A percentile compares a stretch with the other conserved stretches of the same genome.
phyloP scores from a whole-genome alignment of 2,888 invertebrate genomes.

The Phoenoteleia sp. region DNA sequence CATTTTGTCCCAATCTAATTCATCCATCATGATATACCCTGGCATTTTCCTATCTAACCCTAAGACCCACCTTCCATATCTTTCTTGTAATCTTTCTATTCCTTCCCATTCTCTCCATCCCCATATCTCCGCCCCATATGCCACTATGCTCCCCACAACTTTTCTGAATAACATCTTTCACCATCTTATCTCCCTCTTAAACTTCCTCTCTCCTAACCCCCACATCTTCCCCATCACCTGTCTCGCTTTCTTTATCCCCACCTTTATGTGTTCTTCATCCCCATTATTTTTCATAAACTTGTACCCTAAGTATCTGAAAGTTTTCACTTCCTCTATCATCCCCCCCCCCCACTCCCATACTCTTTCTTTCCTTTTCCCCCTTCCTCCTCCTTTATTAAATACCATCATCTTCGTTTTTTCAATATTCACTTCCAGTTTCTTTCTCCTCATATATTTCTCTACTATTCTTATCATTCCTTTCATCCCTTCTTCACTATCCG shows the following conservation, averaged over 20 bases:
- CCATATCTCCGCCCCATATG: no score
- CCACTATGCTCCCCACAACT: no score
- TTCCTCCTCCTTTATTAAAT: background rate
- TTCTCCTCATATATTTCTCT: no score
- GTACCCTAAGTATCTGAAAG: background rate
- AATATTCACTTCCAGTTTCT: no score
- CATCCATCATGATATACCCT: background rate
- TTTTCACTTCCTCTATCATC: background rate
- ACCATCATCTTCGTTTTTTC: background rate
- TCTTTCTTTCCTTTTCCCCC: background rate
- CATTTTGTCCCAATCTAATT: constrained; percentile 5
- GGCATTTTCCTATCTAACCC: background rate
- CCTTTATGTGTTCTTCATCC: background rate
- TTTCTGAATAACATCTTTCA: no score
- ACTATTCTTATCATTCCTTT: background rate
- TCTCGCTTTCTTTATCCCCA: background rate
- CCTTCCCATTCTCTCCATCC: no score
- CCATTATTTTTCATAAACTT: background rate
- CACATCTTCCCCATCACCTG: background rate
- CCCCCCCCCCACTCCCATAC: no score
- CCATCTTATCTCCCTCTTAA: background rate
- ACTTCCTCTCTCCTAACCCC: background rate
- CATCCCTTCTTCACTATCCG: background rate
- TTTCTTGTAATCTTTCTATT: no score
- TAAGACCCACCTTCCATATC: background rate